Evolutionary conservation across 1,140 invertebrate genomes (phyloP).

Genomic region (Wiebesia pumilae): DNA sequence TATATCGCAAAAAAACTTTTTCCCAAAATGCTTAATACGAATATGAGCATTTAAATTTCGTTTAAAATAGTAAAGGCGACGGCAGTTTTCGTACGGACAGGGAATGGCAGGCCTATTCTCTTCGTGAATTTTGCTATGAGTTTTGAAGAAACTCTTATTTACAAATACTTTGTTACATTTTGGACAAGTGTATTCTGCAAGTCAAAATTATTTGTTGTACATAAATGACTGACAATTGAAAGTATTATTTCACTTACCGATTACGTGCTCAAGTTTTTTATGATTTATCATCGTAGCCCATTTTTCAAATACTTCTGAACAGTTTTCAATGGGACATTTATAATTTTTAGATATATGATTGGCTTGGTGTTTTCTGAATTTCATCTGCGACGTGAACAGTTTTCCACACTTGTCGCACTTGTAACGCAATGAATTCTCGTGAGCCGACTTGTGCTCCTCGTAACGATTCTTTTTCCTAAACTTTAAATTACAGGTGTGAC

Average conservation of each 20-base stretch:
- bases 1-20: conserved; percentile 49
- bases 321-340: conserved; percentile 32
- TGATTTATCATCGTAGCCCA: conserved; percentile 42
- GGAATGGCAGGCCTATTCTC: conserved; percentile 39
- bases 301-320: conserved; percentile 49
- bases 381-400: background rate
- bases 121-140: conserved; percentile 27
- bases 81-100: conserved; percentile 49
- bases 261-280: conserved; percentile 23
- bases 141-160: background rate
- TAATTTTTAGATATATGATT: conserved; percentile 39
- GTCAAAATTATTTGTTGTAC: background rate
- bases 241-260: conserved; percentile 33
- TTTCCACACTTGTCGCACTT: conserved; percentile 46
- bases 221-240: background rate
- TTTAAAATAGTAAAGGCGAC: conserved; percentile 46
- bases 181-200: conserved; percentile 39
- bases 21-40: conserved; percentile 22
- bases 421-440: conserved; percentile 27
- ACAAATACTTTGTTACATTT: conserved; percentile 47
- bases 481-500: conserved; percentile 35
- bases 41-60: conserved; percentile 49
- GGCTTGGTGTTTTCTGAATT: conserved; percentile 28
- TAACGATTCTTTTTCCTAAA: conserved; percentile 52
- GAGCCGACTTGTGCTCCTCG: conserved; percentile 41